These are phyloP conservation scores for Stenoptilia bipunctidactyla DNA, from an alignment of 2,888 invertebrate genomes.

Conservation along the genomic window DNA sequence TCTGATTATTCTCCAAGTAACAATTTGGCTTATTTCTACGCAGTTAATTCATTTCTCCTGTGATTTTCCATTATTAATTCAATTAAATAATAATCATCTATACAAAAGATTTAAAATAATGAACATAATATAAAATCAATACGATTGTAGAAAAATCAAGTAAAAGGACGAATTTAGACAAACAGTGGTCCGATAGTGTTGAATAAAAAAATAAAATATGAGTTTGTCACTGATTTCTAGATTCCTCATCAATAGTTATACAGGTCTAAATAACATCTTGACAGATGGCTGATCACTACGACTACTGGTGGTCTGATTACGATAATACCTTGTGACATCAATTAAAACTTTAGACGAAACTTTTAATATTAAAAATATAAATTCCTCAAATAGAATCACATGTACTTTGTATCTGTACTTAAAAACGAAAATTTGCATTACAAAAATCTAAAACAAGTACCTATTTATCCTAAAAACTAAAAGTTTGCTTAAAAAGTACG, in stretches of 20 bases:
- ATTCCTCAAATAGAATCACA: constrained; percentile 59
- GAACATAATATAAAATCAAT: constrained; percentile 6
- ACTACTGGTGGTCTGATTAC: background rate
- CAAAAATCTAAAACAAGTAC: constrained; percentile 33
- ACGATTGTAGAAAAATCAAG: constrained; percentile 8
- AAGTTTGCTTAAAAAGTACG: constrained; percentile 47
- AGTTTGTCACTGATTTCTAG: no score
- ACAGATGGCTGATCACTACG: background rate
- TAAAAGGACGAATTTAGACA: background rate
- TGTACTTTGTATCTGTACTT: constrained; percentile 67
- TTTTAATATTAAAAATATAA: constrained; percentile 35
- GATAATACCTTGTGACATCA: constrained; percentile 36
- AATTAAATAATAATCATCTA: constrained; percentile 37
- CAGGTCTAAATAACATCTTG: background rate
- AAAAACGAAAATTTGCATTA: constrained; percentile 56
- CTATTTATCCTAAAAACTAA: constrained; percentile 34
- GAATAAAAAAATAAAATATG: background rate
- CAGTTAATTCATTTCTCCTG: constrained; percentile 32
- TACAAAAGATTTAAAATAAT: constrained; percentile 25
- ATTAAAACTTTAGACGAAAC: constrained; percentile 20
- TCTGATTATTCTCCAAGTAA: constrained; percentile 68
- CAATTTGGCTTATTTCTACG: constrained; percentile 57
- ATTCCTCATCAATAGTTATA: background rate
- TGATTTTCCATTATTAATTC: constrained; percentile 27
- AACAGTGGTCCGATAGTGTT: background rate